A percentile compares a stretch with the other conserved stretches of the same genome.
These are phyloP conservation scores for Arvicanthis niloticus DNA, from an alignment of 2,113 vertebrate genomes.

Conservation along the genomic window DNA sequence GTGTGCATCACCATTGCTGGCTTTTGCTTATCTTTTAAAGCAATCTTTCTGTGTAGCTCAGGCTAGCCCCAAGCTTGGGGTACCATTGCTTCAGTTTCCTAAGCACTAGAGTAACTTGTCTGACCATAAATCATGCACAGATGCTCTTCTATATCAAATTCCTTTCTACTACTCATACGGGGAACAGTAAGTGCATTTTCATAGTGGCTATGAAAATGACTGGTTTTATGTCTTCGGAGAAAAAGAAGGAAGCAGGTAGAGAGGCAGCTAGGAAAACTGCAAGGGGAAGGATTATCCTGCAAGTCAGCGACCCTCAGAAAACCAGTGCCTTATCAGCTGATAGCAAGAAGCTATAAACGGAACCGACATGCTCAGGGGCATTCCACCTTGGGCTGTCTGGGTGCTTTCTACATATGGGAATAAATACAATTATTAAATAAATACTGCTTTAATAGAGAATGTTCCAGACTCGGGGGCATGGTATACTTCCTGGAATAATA, in stretches of 20 bases:
- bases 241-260: neutral
- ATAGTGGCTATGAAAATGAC: neutral
- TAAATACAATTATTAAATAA: slow-evolving; percentile 53
- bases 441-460: slow-evolving; percentile 41
- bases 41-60: neutral
- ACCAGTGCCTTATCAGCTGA: neutral
- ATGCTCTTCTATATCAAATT: neutral
- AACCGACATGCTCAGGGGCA: neutral
- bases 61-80: neutral
- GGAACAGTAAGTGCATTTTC: neutral
- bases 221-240: neutral
- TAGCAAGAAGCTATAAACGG: neutral
- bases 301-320: neutral
- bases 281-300: neutral
- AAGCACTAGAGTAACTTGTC: neutral
- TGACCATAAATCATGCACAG: neutral
- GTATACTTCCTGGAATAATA: slow-evolving; percentile 28
- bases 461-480: neutral
- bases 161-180: neutral
- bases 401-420: slow-evolving; percentile 19
- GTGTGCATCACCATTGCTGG: too few species aligned
- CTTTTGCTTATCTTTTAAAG: neutral
- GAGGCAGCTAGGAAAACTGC: neutral
- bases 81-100: neutral
- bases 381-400: slow-evolving; percentile 19